phyloP scores from a whole-genome alignment of 2,797 vertebrate genomes.

The Knipowitschia caucasica region DNA sequence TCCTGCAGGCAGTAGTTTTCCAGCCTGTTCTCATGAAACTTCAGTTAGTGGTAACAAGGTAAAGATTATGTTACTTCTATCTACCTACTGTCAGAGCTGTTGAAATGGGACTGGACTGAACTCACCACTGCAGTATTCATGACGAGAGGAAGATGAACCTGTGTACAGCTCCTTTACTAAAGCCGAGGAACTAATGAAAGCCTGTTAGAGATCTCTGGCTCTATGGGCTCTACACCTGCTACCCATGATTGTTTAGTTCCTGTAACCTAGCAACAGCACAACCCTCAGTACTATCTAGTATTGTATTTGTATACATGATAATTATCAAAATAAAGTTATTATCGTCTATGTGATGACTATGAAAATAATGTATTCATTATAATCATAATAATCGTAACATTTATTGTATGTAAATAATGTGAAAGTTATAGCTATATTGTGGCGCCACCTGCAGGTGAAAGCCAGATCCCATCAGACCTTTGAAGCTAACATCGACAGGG shows the following conservation, averaged over 20 bases:
- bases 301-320: background rate
- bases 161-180: too few species aligned
- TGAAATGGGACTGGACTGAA: too few species aligned
- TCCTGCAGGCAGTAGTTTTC: slow-evolving; percentile 65
- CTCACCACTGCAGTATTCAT: slow-evolving; percentile 43
- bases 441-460: too few species aligned
- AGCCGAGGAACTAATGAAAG: background rate
- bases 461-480: too few species aligned
- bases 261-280: slow-evolving; percentile 47
- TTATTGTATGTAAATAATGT: too few species aligned
- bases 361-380: background rate
- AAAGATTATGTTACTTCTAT: too few species aligned
- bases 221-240: background rate
- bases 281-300: background rate
- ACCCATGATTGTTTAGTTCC: slow-evolving; percentile 12
- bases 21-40: slow-evolving; percentile 67
- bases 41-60: background rate
- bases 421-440: too few species aligned
- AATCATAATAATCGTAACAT: background rate
- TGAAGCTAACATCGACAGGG: too few species aligned
- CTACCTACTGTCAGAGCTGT: too few species aligned
- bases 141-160: background rate
- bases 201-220: background rate
- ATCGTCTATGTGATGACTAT: too few species aligned
- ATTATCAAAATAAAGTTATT: too few species aligned